phyloP scores from a whole-genome alignment of 1,140 invertebrate genomes.

The Drosophila nebulosa region DNA sequence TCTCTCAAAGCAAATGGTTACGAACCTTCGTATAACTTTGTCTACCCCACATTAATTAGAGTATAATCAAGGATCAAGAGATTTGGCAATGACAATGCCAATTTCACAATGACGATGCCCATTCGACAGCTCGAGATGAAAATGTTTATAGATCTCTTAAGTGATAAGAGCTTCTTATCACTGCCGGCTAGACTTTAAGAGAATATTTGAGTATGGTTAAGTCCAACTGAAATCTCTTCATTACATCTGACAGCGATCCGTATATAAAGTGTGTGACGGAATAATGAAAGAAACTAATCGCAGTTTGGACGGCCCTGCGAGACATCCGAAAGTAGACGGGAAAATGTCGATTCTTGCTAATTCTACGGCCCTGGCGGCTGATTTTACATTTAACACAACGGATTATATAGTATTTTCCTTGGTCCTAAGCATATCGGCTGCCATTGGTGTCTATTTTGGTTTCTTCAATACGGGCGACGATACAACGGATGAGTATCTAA shows the following conservation, averaged over 20 bases:
- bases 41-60: neutral
- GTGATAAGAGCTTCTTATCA: neutral
- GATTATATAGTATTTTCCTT: slow-evolving; percentile 84
- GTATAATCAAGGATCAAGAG: neutral
- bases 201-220: neutral
- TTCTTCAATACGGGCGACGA: slow-evolving; percentile 77
- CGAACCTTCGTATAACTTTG: no score
- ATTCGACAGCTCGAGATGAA: neutral
- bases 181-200: neutral
- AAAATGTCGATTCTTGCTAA: slow-evolving; percentile 47
- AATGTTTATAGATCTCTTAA: neutral
- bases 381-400: slow-evolving; percentile 81
- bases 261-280: neutral
- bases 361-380: slow-evolving; percentile 14
- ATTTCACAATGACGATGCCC: neutral
- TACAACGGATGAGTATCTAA: slow-evolving; percentile 84
- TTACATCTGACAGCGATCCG: neutral
- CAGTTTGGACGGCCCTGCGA: neutral
- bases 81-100: neutral
- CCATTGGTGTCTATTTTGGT: slow-evolving; percentile 86
- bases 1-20: no score
- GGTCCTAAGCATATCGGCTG: slow-evolving; percentile 84
- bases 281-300: neutral
- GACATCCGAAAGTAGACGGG: neutral
- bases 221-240: no score